Evolutionary conservation across 2,113 vertebrate species (phyloP).

Genomic region (Centrocercus urophasianus): DNA sequence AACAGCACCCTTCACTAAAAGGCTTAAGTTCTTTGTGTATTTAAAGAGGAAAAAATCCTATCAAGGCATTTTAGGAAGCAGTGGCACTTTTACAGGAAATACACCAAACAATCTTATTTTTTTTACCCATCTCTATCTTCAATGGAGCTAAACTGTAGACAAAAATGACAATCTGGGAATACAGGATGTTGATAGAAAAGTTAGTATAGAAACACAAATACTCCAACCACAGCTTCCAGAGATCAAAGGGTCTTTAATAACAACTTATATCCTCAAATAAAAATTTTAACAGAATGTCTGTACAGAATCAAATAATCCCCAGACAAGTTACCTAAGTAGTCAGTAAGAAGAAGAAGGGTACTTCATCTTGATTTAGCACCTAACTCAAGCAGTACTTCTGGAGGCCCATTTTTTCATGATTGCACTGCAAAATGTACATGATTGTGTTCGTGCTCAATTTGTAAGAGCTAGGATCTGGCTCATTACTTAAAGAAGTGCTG

Average conservation of each 20-base stretch:
- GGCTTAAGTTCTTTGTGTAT: neutral
- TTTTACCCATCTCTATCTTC: neutral
- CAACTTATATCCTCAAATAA: neutral
- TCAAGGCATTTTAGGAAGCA: neutral
- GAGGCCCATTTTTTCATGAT: neutral
- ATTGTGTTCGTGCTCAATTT: rapidly evolving
- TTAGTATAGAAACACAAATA: neutral
- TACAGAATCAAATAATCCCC: neutral
- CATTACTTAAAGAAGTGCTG: rapidly evolving
- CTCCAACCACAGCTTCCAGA: neutral
- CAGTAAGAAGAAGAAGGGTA: neutral
- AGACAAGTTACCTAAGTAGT: neutral
- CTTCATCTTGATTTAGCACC: slow-evolving; percentile 37
- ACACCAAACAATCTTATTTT: neutral
- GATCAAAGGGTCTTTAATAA: neutral
- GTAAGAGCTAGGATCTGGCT: neutral
- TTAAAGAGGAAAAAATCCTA: neutral
- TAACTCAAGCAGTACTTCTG: neutral
- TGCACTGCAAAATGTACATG: neutral
- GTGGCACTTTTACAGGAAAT: neutral
- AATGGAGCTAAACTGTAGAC: neutral
- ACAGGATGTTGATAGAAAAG: rapidly evolving
- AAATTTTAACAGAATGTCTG: neutral
- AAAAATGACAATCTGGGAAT: slow-evolving; percentile 24
- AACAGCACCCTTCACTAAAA: neutral